Percentiles rank a stretch among this genome's conserved stretches.
phyloP scores from a whole-genome alignment of 2,888 invertebrate species.

The Meandrusa payeni region DNA sequence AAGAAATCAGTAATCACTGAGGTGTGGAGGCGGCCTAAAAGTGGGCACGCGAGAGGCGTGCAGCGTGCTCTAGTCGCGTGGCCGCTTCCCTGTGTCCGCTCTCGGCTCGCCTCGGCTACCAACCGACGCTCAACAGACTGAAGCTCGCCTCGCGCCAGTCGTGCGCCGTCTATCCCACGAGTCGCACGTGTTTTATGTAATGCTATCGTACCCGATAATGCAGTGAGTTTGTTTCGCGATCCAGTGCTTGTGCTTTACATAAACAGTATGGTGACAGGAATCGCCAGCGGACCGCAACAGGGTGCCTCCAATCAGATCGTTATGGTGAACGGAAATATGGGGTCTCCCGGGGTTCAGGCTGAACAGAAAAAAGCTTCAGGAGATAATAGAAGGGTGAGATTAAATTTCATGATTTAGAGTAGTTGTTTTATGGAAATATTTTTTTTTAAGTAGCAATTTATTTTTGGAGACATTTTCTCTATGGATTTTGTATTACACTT shows the following conservation, averaged over 20 bases:
- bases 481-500: too few species aligned
- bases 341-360: conserved; percentile 40
- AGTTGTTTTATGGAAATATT: too few species aligned
- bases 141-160: conserved; percentile 52
- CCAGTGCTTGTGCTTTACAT: conserved; percentile 32
- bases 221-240: conserved; percentile 29
- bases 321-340: conserved; percentile 44
- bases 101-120: conserved; percentile 30
- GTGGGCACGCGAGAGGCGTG: conserved; percentile 61
- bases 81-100: conserved; percentile 31
- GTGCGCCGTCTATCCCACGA: conserved; percentile 56
- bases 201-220: conserved; percentile 25
- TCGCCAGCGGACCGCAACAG: conserved; percentile 55
- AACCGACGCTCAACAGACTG: conserved; percentile 26
- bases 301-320: conserved; percentile 43
- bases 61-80: conserved; percentile 55
- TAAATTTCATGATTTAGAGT: too few species aligned
- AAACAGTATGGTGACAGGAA: conserved; percentile 68
- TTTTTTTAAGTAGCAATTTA: too few species aligned
- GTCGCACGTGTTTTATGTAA: conserved; percentile 34
- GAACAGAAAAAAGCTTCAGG: conserved; percentile 58
- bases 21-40: not conserved
- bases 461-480: too few species aligned
- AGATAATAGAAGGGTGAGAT: conserved; percentile 69
- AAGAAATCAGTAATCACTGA: too few species aligned